A percentile compares a stretch with the other conserved stretches of the same genome.
These are phyloP conservation scores for Hydraecia micacea DNA, from an alignment of 2,888 invertebrate species.

Conservation along the genomic window DNA sequence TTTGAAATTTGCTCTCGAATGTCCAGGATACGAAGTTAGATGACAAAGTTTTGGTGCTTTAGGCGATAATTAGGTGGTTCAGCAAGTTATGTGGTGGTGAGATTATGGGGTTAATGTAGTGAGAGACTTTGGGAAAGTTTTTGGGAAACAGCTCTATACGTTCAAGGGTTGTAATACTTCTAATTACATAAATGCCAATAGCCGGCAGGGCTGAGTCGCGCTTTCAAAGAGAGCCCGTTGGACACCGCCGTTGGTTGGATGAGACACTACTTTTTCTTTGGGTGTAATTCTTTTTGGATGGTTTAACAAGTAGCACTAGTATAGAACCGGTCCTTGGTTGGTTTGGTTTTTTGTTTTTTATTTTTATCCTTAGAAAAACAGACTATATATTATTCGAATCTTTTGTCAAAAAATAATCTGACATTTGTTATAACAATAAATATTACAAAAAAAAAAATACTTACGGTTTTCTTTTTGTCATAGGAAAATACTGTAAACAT, in stretches of 20 bases:
- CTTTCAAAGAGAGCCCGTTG: not conserved
- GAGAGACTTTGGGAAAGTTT: conserved; percentile 17
- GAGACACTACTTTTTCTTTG: not conserved
- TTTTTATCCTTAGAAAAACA: no score
- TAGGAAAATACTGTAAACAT: no score
- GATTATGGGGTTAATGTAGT: conserved; percentile 23
- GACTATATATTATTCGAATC: no score
- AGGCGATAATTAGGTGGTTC: conserved; percentile 44
- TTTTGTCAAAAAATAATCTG: no score
- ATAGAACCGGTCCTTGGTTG: no score
- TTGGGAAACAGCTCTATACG: not conserved
- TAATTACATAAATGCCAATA: conserved; percentile 21
- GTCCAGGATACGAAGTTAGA: conserved; percentile 37
- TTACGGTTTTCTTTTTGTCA: no score
- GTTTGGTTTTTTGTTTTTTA: no score
- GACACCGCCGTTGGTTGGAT: no score
- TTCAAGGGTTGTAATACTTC: not conserved
- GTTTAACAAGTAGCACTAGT: not conserved
- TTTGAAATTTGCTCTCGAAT: conserved; percentile 59
- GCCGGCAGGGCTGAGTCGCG: not conserved
- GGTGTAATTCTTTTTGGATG: not conserved
- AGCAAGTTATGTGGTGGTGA: conserved; percentile 34
- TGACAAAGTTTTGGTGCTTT: conserved; percentile 39
- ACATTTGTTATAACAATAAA: no score
- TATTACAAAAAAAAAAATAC: no score